These are phyloP conservation scores for Meteorus sp. DNA, from an alignment of 1,140 invertebrate genomes.

Conservation along the genomic window DNA sequence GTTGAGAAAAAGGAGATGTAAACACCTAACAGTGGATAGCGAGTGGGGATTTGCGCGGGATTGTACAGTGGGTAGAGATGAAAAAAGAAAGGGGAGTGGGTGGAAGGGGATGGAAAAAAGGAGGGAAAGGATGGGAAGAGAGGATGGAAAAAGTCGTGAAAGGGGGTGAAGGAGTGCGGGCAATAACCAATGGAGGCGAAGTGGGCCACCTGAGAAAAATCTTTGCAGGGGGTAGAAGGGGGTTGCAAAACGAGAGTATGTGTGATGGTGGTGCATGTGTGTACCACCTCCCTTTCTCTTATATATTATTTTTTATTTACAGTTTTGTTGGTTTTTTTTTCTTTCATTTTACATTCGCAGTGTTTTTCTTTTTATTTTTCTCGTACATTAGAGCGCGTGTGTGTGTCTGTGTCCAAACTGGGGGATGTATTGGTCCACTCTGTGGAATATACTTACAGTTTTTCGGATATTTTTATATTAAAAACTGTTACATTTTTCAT, in stretches of 20 bases:
- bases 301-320: too few species aligned
- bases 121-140: slow-evolving; percentile 23
- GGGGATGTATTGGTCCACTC: too few species aligned
- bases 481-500: too few species aligned
- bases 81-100: slow-evolving; percentile 20
- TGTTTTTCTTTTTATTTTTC: too few species aligned
- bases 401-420: too few species aligned
- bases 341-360: too few species aligned
- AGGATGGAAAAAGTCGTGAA: slow-evolving; percentile 21
- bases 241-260: too few species aligned
- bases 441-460: too few species aligned
- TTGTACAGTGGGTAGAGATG: slow-evolving; percentile 3
- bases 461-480: too few species aligned
- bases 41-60: background rate
- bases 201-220: slow-evolving; percentile 38
- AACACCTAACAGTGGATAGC: background rate
- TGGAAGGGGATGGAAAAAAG: slow-evolving; percentile 27
- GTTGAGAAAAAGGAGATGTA: slow-evolving; percentile 12
- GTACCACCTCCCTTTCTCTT: background rate
- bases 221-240: slow-evolving; percentile 40
- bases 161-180: slow-evolving; percentile 34
- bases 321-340: too few species aligned
- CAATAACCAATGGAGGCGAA: slow-evolving; percentile 43
- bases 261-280: background rate
- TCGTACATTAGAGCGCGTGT: too few species aligned